Evolutionary conservation across 2,113 vertebrate species (phyloP), one percentile per base, ranked within the genome.

Genomic region (Pangasianodon gigas): DNA sequence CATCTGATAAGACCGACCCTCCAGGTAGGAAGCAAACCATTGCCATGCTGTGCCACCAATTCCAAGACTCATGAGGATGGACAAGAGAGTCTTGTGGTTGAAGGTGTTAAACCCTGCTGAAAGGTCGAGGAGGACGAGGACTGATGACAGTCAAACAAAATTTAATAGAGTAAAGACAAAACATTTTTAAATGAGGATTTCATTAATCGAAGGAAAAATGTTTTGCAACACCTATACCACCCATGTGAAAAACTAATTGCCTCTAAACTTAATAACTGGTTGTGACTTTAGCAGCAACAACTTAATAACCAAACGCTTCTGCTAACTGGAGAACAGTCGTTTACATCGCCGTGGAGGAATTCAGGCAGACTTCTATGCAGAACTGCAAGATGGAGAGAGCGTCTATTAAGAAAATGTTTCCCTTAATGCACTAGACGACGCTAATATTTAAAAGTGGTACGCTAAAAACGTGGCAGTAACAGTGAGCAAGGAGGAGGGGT

Each of bases 71-170:
- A 10, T 1, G 44, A 77, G 21, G 44, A 80, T 16, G 77, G 24
- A 51, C 0, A 3, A 46, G 41, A 75, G 6, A 19, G 69, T 75
- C 71, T 71, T 37, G 9, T 69, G 10, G n/a, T 32, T 3, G 62
- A 69, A 3, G 16, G 4, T 16, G 3, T 69, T 0, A 75, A 75
- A 32, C 16, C 10, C 9, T 16, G 67, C 67, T 37, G 71, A 41
- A 77, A 77, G 19, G 9, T 77, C 44, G 96, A 94, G 96, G 96
- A 95, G 95, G 95, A 46, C 46, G 9, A 65, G 37, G 1, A 37
- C 37, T 37, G 37, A 37, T 37, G 37, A 37, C 37, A 37, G 37
- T 37, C 37, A 37, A 37, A 37, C 37, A 37, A 37, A 11, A 58
- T 5, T 58, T 18, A 21, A 58, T 19, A 51, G 51, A 11, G 9